Conservation (phyloP, 2,113 vertebrate species). For the Plestiodon gilberti region DNA sequence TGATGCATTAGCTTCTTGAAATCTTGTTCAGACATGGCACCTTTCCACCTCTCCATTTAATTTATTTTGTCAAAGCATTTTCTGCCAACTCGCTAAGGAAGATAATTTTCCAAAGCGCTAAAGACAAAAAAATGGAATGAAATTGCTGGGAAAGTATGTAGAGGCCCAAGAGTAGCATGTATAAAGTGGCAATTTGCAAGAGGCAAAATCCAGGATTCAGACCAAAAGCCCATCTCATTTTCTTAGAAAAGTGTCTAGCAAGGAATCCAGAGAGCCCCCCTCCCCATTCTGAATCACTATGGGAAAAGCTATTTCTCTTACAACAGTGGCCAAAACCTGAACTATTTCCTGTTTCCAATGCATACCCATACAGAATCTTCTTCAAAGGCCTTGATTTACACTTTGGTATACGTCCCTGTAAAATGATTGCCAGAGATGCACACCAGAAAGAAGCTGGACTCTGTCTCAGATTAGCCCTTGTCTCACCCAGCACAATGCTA, state of each 20-base stretch:
- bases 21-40: not conserved
- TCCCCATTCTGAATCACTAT: not conserved
- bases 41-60: not conserved
- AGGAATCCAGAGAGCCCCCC: not conserved
- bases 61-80: conserved; percentile 2
- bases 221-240: not conserved
- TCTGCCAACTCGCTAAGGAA: not conserved
- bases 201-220: not conserved
- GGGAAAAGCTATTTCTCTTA: not conserved
- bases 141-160: not conserved
- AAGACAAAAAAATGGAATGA: not conserved
- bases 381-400: not conserved
- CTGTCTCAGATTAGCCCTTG: not conserved
- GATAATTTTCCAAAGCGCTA: not conserved
- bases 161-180: not conserved
- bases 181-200: not conserved
- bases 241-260: not conserved
- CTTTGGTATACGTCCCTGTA: not conserved
- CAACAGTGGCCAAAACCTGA: not conserved
- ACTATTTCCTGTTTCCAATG: not conserved
- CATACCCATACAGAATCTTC: not conserved
- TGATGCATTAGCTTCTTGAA: not conserved
- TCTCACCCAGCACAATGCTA: not conserved
- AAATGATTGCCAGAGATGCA: not conserved
- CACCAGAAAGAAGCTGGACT: too few species aligned